phyloP scores from a whole-genome alignment of 2,113 vertebrate genomes.

The Myrmecobius fasciatus region DNA sequence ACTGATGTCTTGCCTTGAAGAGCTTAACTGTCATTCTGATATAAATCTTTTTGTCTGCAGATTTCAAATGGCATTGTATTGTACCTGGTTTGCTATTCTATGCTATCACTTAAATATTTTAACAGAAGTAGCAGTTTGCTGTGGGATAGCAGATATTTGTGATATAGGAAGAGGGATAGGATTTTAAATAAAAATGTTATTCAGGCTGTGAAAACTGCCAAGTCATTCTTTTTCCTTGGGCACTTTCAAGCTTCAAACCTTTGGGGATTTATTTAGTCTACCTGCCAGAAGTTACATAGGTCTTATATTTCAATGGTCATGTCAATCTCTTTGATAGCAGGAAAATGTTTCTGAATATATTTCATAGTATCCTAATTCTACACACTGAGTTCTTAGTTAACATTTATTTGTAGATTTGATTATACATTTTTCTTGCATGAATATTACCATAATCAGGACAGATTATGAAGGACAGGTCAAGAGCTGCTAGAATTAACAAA shows the following conservation, averaged over 20 bases:
- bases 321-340: not conserved
- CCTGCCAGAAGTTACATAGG: not conserved
- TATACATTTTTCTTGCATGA: not conserved
- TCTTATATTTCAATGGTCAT: not conserved
- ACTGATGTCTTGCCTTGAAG: not conserved
- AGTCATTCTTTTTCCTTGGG: not conserved
- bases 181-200: not conserved
- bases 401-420: not conserved
- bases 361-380: not conserved
- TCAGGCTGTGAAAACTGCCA: not conserved
- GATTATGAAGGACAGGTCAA: not conserved
- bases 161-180: not conserved
- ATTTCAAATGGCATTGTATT: not conserved
- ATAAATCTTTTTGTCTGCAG: not conserved
- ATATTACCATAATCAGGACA: not conserved
- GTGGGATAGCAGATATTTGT: not conserved
- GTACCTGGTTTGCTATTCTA: not conserved
- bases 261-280: not conserved
- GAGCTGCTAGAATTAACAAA: not conserved
- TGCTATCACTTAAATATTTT: not conserved
- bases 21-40: not conserved
- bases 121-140: not conserved
- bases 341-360: not conserved
- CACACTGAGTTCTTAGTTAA: not conserved
- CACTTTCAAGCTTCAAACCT: not conserved